Conservation (phyloP, 2,113 vertebrate species). For the Podiceps cristatus region DNA sequence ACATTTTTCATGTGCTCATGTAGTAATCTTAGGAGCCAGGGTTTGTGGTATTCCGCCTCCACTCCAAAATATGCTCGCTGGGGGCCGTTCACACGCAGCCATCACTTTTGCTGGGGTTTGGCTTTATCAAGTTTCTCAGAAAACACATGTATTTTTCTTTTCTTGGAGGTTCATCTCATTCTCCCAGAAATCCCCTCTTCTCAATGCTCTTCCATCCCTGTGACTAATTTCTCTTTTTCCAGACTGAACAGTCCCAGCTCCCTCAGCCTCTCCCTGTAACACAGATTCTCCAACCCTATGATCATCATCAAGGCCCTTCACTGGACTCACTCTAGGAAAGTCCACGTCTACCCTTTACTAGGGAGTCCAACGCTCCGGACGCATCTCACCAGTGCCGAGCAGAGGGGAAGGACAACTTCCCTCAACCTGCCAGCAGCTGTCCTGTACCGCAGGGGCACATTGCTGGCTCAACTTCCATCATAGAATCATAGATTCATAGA, state of each 20-base stretch:
- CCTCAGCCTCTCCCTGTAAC: neutral
- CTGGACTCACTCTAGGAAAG: neutral
- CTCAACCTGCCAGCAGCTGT: neutral
- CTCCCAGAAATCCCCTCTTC: neutral
- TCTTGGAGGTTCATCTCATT: neutral
- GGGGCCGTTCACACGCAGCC: neutral
- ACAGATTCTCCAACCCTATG: neutral
- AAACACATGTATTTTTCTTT: neutral
- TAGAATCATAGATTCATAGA: too few relatives aligned
- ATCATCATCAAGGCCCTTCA: neutral
- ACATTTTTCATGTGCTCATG: neutral
- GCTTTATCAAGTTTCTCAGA: neutral
- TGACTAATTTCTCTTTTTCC: neutral
- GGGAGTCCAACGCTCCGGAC: neutral
- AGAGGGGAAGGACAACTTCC: neutral
- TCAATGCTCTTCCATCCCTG: neutral
- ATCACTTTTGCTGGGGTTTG: neutral
- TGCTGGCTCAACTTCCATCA: neutral
- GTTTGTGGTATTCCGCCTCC: neutral
- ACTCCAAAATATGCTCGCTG: neutral
- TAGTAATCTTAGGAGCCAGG: neutral
- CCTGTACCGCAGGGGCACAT: neutral
- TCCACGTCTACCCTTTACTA: neutral
- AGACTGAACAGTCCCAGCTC: neutral
- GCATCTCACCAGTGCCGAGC: neutral